Evolutionary conservation across 2,888 invertebrate genomes (phyloP).

Genomic region (Acanthosepion esculentum): DNA sequence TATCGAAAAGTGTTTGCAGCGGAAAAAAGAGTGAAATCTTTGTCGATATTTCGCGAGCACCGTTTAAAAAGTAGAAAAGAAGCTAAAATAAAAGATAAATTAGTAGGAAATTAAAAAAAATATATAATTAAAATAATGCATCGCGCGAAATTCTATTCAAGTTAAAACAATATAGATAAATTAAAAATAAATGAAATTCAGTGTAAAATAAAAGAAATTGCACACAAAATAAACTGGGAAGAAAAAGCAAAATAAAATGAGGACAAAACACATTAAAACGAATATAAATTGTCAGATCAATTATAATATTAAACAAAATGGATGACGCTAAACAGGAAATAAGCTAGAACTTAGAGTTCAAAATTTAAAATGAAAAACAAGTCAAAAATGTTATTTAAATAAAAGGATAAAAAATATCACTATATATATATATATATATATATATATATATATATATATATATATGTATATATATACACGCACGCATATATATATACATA

Average conservation of each 20-base stretch:
- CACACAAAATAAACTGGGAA: background rate
- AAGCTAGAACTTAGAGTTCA: background rate
- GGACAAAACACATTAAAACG: background rate
- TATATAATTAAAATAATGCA: slow-evolving; percentile 33
- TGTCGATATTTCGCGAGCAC: background rate
- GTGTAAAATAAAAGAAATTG: background rate
- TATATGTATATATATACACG: too few species aligned
- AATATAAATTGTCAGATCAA: background rate
- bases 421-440: background rate
- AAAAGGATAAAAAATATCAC: too few species aligned
- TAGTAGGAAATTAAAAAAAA: background rate
- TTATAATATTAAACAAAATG: background rate
- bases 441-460: background rate
- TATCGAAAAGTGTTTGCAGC: background rate
- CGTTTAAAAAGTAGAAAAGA: background rate
- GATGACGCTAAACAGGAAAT: background rate
- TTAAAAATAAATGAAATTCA: background rate
- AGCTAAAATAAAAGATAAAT: background rate
- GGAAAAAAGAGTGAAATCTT: background rate
- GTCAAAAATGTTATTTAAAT: too few species aligned
- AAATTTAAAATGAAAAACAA: background rate
- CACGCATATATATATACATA: too few species aligned
- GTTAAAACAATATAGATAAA: slow-evolving; percentile 3
- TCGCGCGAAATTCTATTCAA: background rate
- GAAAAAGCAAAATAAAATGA: background rate